These are phyloP conservation scores for Hypothenemus hampei DNA, from an alignment of 1,140 invertebrate species.

Conservation along the genomic window DNA sequence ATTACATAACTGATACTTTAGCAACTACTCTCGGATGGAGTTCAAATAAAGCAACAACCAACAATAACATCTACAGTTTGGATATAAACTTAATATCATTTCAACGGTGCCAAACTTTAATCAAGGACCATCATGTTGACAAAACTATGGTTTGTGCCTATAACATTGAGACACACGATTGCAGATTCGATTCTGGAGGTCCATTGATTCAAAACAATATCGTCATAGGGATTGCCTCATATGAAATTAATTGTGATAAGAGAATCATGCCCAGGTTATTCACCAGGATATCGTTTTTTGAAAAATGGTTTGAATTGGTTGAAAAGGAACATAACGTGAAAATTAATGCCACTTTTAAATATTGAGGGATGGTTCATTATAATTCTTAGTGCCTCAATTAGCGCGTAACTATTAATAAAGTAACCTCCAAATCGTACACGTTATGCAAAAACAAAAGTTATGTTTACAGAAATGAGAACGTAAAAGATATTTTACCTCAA, in stretches of 20 bases:
- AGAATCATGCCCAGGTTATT: constrained; percentile 14
- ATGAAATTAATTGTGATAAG: constrained; percentile 20
- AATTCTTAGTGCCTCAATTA: too few relatives aligned
- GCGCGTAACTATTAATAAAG: too few relatives aligned
- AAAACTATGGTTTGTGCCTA: constrained; percentile 25
- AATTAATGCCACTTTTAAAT: constrained; percentile 20
- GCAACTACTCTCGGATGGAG: constrained; percentile 24
- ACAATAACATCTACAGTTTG: constrained; percentile 4
- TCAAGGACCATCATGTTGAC: constrained; percentile 13
- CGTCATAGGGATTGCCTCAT: constrained; percentile 21
- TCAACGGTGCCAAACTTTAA: constrained; percentile 12
- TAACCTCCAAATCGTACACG: too few relatives aligned
- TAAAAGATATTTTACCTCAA: too few relatives aligned
- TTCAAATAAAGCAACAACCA: constrained; percentile 6
- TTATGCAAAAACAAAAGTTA: too few relatives aligned
- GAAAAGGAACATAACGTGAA: constrained; percentile 13
- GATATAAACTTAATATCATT: constrained; percentile 21
- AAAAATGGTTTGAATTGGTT: constrained; percentile 18
- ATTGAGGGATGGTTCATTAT: too few relatives aligned
- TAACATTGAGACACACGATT: constrained; percentile 12
- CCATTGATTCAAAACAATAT: constrained; percentile 22
- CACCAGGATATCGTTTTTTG: constrained; percentile 24
- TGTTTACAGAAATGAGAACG: too few relatives aligned
- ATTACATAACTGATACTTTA: constrained; percentile 17
- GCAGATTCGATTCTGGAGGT: constrained; percentile 23